Base-by-base conservation (phyloP, 2,113 vertebrate species). In the Gobio gobio region DNA sequence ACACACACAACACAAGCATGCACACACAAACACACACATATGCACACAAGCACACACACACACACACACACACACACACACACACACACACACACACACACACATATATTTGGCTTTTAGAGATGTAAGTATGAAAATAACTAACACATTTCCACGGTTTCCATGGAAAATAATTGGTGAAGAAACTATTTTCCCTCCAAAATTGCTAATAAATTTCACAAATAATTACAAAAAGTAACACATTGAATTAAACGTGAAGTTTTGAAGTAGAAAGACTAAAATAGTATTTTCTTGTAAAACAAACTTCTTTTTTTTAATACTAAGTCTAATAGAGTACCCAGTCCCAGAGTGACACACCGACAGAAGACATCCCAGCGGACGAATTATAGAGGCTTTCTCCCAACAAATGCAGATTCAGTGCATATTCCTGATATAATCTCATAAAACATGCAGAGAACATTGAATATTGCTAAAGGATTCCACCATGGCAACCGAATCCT, bases 401-500 rank as follows among this genome's bases (percentile, higher is more conserved):
- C 29, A 29, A 64, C 61, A 64, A 64, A 64, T 26, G 12, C n/a
- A 26, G 61, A 29, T 64, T 29, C 26, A 64, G 29, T 16, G 61
- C 61, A 64, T 64, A 18, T 64, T 33, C 13, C 33, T 33, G 66
- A 40, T 40, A 70, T 22, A 43, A 22, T 70, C 33, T 70, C 66
- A 40, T 70, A 22, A 70, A 70, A 43, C 66, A 70, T 43, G 18
- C 18, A 70, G 4, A 70, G 66, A 22, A 2, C 66, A 70, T 70
- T 70, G 33, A 66, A 66, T 33, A 33, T 33, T 66, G 66, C 26
- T 70, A 49, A 26, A 70, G 10, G 72, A 82, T 54, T 72, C 64
- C 51, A 80, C 59, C 85, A 82, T 82, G 82, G 85, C 85, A 86
- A 86, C 85, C 16, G 24, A 66, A 49, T 40, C 47, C 79, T 86